phyloP scores from a whole-genome alignment of 2,888 invertebrate species.

The Baronia brevicornis region DNA sequence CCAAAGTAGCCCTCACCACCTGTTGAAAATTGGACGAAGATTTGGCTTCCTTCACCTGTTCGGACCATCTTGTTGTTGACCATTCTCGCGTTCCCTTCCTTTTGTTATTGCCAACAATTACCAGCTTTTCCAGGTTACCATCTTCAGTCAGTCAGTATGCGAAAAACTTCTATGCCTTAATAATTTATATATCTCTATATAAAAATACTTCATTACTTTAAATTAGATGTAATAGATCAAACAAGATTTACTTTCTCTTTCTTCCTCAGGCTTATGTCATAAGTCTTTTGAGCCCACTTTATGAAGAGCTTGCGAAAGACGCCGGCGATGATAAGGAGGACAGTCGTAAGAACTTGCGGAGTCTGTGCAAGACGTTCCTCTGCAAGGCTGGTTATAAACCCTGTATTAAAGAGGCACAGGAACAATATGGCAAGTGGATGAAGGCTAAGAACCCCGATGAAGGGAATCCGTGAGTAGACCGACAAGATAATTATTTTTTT shows the following conservation, averaged over 20 bases:
- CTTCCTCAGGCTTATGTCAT: constrained; percentile 79
- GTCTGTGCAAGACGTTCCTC: constrained; percentile 81
- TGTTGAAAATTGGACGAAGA: no score
- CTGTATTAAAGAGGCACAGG: constrained; percentile 84
- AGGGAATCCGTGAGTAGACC: constrained; percentile 85
- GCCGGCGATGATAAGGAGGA: constrained; percentile 75
- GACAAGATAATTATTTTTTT: no score
- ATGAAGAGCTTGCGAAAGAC: constrained; percentile 77
- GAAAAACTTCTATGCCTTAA: no score
- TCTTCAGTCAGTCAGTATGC: no score
- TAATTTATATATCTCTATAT: no score
- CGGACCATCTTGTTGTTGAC: no score
- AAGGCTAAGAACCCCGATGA: constrained; percentile 82
- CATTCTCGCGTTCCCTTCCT: no score
- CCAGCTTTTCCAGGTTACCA: no score
- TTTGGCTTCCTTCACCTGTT: no score
- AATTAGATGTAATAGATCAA: neutral
- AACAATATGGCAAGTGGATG: constrained; percentile 85
- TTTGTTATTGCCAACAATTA: no score
- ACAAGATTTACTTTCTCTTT: constrained; percentile 1
- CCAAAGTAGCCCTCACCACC: no score
- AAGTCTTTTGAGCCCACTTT: constrained; percentile 80
- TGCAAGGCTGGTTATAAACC: constrained; percentile 85
- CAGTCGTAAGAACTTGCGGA: constrained; percentile 80
- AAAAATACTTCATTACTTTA: no score